Base-by-base conservation (phyloP, 2,888 invertebrate genomes). In the Dastarcus helophoroides region DNA sequence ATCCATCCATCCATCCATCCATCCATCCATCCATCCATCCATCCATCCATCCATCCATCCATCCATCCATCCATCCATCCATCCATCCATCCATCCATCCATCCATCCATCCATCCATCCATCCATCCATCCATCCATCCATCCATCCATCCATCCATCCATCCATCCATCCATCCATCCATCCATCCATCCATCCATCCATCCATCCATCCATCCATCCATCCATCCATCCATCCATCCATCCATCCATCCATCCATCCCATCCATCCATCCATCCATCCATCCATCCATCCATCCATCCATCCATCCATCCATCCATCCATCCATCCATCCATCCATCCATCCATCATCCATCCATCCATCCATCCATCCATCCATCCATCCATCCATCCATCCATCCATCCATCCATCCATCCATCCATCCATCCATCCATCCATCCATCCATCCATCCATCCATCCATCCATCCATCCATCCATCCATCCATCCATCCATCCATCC, bases 1-100 rank as follows among this genome's bases (percentile, higher is more conserved):
- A 26, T 26, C 26, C 26, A 26, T 26, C 26, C 26, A 26, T 26
- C 26, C 26, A 26, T 26, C 26, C 26, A 26, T 26, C 26, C 26
- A 26, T 26, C 26, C 26, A 26, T 26, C 26, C 26, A 26, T 26
- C 26, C 26, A 26, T 26, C 26, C 26, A 12, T 14, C 15, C 26
- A 12, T 15, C 13, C 15, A 12, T 15, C 13, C 15, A 12, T 15
- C 13, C 15, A 12, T 15, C 13, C 15, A 14, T 15, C 26, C 13
- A 14, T 15, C 26, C 13, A 14, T 15, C 26, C 26, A 26, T 26
- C 26, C 26, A 26, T 26, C 26, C 26, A 26, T 26, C 26, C 26
- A 26, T 26, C 26, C 26, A 14, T 26, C 26, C 26, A 26, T 26
- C 26, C 26, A 26, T 26, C 26, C 26, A 26, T 26, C 26, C 26